Evolutionary conservation across 92 coral and sea anemone species (phyloP).

Genomic region (Porites rus): DNA sequence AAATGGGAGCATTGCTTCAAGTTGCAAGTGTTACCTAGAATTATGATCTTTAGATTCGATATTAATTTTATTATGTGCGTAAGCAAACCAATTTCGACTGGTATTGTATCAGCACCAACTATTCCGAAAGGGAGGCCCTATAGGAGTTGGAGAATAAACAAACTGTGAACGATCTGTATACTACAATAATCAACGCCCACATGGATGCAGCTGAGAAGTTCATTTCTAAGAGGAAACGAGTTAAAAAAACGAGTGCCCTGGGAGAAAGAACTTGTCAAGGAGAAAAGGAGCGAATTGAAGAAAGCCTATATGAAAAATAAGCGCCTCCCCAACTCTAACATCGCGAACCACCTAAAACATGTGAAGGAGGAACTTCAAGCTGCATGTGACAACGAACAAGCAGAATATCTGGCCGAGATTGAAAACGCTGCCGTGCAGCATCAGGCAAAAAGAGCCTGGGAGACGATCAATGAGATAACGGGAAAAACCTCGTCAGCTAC

Average conservation of each 20-base stretch:
- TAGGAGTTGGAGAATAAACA: not conserved
- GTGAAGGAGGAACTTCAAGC: not conserved
- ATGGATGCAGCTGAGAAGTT: too few species aligned
- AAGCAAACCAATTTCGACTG: not conserved
- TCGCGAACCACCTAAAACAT: too few species aligned
- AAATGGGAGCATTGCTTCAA: too few species aligned
- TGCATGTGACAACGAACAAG: not conserved
- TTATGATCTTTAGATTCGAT: too few species aligned
- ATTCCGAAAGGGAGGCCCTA: not conserved
- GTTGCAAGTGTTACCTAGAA: too few species aligned
- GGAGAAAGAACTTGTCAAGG: too few species aligned
- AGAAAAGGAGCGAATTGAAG: too few species aligned
- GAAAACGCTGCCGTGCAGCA: not conserved
- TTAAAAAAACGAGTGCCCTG: too few species aligned
- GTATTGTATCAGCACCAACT: not conserved
- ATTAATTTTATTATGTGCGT: too few species aligned
- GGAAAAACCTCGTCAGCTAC: not conserved
- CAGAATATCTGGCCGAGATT: not conserved
- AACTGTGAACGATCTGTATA: not conserved
- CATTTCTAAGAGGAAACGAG: too few species aligned
- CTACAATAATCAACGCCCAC: not conserved
- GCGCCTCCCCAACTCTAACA: too few species aligned
- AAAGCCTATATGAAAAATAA: too few species aligned
- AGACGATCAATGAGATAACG: not conserved
- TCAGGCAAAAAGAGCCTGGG: not conserved